Base-by-base conservation (phyloP, 2,888 invertebrate genomes). In the Heteromyza rotundicornis region DNA sequence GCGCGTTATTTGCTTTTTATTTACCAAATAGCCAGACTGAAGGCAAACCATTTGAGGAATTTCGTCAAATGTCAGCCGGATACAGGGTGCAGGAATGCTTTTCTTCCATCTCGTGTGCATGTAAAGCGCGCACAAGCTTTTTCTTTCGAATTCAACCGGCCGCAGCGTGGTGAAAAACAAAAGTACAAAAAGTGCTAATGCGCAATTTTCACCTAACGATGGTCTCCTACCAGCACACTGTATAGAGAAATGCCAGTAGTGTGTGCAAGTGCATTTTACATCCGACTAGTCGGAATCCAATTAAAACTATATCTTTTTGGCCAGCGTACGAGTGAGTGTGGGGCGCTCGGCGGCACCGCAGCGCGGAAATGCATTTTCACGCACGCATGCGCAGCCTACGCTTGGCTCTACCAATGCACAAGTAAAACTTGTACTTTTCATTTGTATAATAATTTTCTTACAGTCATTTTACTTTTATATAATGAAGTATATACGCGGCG, bases 311-410 rank as follows among this genome's bases (percentile, higher is more conserved):
- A 40, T 7, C 2, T 40, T 40, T 40, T 40, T 40, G 16, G 2
- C n/a, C 12, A 7, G 40, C 40, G 17, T 7, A 20, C n/a, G 3
- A 40, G 40, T 40, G 40, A 3, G n/a, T 40, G 17, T 19, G 20
- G 10, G 3, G 10, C 14, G 5, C n/a, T 14, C 47, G 16, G 16
- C 40, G 10, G 40, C 40, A 19, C 20, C 2, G 57, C 17, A 50
- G 57, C 74, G 70, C 76, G 74, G 75, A 76, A 76, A 77, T 66
- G 70, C 69, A 73, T 68, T 74, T 74, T 70, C 74, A 69, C 69
- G 68, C 68, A 63, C 62, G 64, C 62, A 62, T 62, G 60, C 60
- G 51, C 58, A 53, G 32, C 47, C 47, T 35, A 52, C 36, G 51
- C 19, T 53, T 51, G 3, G 10, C 3, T 40, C 40, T 7, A 3